Evolutionary conservation across 2,113 vertebrate genomes (phyloP), one percentile per base, ranked within the genome.

Genomic region (Athene noctua): DNA sequence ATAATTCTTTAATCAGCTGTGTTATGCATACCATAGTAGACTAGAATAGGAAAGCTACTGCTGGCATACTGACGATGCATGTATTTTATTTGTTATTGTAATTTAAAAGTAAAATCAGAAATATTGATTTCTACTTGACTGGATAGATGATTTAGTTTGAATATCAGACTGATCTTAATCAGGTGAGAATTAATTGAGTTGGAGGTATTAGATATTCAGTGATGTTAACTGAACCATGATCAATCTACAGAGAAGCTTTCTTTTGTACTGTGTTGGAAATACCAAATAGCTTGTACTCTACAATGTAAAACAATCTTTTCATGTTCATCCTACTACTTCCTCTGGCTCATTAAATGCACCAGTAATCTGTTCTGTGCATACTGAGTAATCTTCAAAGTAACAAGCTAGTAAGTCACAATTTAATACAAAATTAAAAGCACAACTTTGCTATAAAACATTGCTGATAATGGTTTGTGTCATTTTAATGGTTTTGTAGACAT

Each of bases 61-160:
- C 70, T 81, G 93, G 97, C 95, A 96, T 98, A 97, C 94, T 97
- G 98, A 98, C 92, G 87, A 98, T 92, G 96, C 92, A 68, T 96
- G 88, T 95, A 97, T 98, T 98, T 98, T 96, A 98, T 97, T 98
- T 98, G 97, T 98, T 99, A 97, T 97, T 98, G 97, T 98, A 98
- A 99, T 99, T 99, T 99, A 99, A 99, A 99, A 99, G 99, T 99
- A 98, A 99, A 98, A 99, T 99, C 98, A 98, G 98, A 98, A 97
- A 98, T 98, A 98, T 98, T 97, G 98, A 98, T 98, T 99, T 99
- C 98, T 99, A 98, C 98, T 99, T 98, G 98, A 98, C 98, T 99
- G 98, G 98, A 99, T 98, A 98, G 98, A 97, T 98, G 98, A 99
- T 99, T 98, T 99, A 98, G 98, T 99, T 98, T 98, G 98, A 98